phyloP scores from a whole-genome alignment of 2,888 invertebrate genomes.

The Chaetogeoica ovagalla region DNA sequence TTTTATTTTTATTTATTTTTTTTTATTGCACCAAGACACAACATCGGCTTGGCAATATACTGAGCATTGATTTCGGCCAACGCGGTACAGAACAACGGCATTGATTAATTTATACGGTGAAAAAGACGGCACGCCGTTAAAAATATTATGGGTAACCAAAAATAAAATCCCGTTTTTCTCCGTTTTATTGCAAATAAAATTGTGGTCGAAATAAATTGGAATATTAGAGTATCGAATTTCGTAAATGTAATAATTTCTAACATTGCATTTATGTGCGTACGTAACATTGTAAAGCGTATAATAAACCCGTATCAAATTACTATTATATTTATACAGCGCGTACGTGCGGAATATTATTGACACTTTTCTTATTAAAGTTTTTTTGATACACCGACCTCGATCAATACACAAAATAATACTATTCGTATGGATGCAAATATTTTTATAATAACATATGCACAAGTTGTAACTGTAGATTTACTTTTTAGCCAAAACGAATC shows the following conservation, averaged over 20 bases:
- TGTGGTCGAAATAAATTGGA: conserved; percentile 5
- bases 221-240: neutral
- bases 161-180: neutral
- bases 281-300: neutral
- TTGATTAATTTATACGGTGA: neutral
- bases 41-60: no score
- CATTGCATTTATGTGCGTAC: neutral
- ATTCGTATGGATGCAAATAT: no score
- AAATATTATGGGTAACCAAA: neutral
- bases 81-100: no score
- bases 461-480: no score
- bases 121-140: neutral
- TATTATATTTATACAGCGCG: neutral
- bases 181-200: conserved; percentile 6
- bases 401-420: neutral
- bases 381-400: neutral
- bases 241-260: conserved; percentile 1
- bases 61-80: no score
- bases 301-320: neutral
- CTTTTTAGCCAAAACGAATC: no score
- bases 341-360: neutral
- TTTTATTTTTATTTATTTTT: no score
- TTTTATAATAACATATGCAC: no score
- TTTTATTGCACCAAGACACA: no score
- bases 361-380: neutral